Evolutionary conservation across 1,140 invertebrate genomes (phyloP), one percentile per base, ranked within the genome.

Genomic region (Drosophila prosaltans): DNA sequence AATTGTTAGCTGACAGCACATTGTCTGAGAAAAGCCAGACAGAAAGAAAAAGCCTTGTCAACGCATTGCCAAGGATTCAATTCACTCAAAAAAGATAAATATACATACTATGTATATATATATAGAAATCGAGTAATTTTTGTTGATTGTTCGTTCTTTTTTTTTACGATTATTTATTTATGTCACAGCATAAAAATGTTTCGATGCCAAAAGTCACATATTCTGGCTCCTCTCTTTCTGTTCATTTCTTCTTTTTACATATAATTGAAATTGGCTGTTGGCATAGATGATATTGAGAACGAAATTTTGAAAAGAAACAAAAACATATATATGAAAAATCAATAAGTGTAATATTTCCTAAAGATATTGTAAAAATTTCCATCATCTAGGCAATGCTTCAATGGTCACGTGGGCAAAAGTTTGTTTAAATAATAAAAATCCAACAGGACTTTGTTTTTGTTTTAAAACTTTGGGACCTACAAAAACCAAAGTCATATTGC

Each of bases 61-160:
- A 62, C 45, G 45, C 84, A 89, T 78, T 74, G 84, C 84, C 84
- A 89, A 89, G 84, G 84, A 89, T 89, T 89, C 80, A 81, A 89
- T 89, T 89, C 80, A 81, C 80, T 86, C 83, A 85, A 74, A 51
- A 21, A 26, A 26, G 8, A 48, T 48, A 24, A 10, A 26, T 3
- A 24, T 48, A 24, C 16, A 5, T 48, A 16, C 45, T 51, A 10
- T 51, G 5, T 26, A 51, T 10, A 24, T 26, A 21, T 26, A 26
- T 24, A 26, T 51, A 51, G 45, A 51, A 64, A 57, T 81, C 62
- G 64, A 62, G 43, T 43, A 55, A 68, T 66, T 66, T 69, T 72
- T 43, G 74, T 66, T 59, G 26, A 36, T 55, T 74, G 11, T 67
- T 36, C 74, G 62, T 73, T 71, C 36, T 26, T 73, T 48, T 57